Conservation (phyloP, 2,113 vertebrate genomes). For the Cnemophilus loriae region DNA sequence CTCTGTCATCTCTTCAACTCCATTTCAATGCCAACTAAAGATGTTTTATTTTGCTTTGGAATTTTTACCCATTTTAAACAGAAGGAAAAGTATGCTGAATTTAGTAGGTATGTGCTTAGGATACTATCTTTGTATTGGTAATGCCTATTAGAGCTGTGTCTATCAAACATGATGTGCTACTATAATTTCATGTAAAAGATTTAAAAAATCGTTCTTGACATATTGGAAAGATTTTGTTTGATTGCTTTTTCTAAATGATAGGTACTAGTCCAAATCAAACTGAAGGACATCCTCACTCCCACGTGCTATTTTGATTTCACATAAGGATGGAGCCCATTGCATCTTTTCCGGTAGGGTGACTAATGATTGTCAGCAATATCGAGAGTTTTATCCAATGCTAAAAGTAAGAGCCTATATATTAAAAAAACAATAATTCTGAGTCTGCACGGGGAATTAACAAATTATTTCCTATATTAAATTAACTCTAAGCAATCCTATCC, state of each 20-base stretch:
- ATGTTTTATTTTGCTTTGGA: background rate
- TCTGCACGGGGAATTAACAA: background rate
- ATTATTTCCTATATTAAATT: background rate
- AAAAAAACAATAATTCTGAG: background rate
- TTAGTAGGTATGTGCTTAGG: background rate
- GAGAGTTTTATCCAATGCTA: background rate
- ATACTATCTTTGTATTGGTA: background rate
- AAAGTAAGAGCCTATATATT: background rate
- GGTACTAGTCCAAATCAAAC: background rate
- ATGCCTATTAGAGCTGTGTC: background rate
- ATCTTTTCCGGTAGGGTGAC: background rate
- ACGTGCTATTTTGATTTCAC: background rate
- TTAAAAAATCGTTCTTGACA: background rate
- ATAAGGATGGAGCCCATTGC: background rate
- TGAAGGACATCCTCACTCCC: background rate
- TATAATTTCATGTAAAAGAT: background rate
- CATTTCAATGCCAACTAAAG: background rate
- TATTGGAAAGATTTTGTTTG: background rate
- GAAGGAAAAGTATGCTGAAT: background rate
- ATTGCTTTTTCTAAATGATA: background rate
- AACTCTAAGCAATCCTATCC: background rate
- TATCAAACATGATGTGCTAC: background rate
- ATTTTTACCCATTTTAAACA: background rate
- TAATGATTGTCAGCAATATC: background rate
- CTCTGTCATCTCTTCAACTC: background rate